Evolutionary conservation across 2,797 vertebrate genomes (phyloP), one percentile per base, ranked within the genome.

Genomic region (Danio albolineatus): DNA sequence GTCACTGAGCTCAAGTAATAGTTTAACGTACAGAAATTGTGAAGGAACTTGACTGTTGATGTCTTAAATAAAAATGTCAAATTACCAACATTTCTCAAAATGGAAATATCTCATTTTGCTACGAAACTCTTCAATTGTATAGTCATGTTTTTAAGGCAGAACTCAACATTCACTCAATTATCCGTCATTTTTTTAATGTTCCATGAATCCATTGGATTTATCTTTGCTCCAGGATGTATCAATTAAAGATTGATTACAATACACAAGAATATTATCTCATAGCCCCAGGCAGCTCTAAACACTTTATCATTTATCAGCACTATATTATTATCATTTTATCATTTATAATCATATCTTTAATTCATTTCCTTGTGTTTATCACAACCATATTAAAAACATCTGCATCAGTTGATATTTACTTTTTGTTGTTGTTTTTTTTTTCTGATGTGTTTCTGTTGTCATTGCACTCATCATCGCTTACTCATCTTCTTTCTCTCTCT

Each of bases 401-500:
- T 28, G 8, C n/a, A 51, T 49, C 6, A 46, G 16, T 51, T 67
- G 28, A 8, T 38, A 57, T 4, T 21, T 17, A 43, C 48, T 39
- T 46, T 14, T 59, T 46, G 7, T 59, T 28, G 10, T 59, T 28
- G 14, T 72, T 39, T 8, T 61, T 51, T 44, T 77, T 28, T 28
- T 28, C 38, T 65, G 4, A 69, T 69, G 80, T 73, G 76, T 44
- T 84, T 81, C 17, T 80, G 69, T 80, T 78, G 7, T 70, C 13
- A 2, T 2, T 71, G 16, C 28, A 48, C 65, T 61, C 46, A 44
- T 69, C 39, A 56, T 67, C 14, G 77, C 28, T 78, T 49, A 19
- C 69, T 80, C 62, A 46, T 65, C 19, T 64, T 79, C n/a, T 19
- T 53, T 69, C 86, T 83, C 14, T 84, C 82, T 81, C 80, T 67